These are phyloP conservation scores for Hydropotes inermis DNA, from an alignment of 2,113 vertebrate species.

Conservation along the genomic window DNA sequence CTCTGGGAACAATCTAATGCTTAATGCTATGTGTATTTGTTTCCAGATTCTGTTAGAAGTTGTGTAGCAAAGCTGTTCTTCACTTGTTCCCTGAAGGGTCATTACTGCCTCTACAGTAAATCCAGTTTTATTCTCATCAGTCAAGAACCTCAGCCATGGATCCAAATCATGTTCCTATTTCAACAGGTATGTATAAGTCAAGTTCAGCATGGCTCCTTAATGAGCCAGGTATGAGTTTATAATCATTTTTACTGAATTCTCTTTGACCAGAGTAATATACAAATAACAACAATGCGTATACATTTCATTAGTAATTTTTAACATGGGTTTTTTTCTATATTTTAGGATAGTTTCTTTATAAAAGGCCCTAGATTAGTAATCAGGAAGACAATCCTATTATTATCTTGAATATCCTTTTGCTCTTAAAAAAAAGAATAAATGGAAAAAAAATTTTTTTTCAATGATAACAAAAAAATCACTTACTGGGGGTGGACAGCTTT, in stretches of 20 bases:
- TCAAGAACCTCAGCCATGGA: slow-evolving; percentile 91
- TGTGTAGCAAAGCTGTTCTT: slow-evolving; percentile 92
- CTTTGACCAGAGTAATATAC: background rate
- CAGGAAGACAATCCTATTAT: background rate
- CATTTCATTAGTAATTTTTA: background rate
- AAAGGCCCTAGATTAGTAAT: background rate
- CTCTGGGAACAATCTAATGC: background rate
- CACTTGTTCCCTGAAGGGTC: slow-evolving; percentile 93
- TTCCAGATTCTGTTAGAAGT: slow-evolving; percentile 85
- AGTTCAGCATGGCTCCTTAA: background rate
- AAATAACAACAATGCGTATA: background rate
- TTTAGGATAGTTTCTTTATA: background rate
- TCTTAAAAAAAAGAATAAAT: background rate
- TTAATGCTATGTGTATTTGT: background rate
- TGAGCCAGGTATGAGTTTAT: background rate
- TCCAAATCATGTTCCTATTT: slow-evolving; percentile 95
- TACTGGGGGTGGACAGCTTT: background rate
- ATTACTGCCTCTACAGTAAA: slow-evolving; percentile 95
- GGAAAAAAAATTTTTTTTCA: background rate
- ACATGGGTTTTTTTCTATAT: background rate
- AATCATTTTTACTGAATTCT: background rate
- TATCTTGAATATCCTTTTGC: background rate
- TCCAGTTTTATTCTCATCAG: slow-evolving; percentile 92
- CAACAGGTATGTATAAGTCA: slow-evolving; percentile 87
- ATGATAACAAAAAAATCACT: background rate